These are phyloP conservation scores for Notothenia coriiceps DNA, from an alignment of 2,113 vertebrate species.

Conservation along the genomic window DNA sequence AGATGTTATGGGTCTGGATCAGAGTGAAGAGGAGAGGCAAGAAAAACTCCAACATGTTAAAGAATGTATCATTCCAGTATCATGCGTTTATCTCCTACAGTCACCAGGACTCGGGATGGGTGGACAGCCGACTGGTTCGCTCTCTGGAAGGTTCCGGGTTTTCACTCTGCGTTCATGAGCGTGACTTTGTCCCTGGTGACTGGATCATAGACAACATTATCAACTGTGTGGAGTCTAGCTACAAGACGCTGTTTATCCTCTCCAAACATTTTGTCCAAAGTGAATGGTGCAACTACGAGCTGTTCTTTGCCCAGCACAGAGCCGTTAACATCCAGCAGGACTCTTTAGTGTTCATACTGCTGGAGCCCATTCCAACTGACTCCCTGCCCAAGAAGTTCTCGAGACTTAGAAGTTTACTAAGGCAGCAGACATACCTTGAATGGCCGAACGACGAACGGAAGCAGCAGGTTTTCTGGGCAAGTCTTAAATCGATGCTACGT, in stretches of 20 bases:
- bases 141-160: conserved; percentile 68
- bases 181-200: conserved; percentile 80
- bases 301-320: conserved; percentile 81
- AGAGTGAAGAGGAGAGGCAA: conserved; percentile 67
- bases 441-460: conserved; percentile 89
- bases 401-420: conserved; percentile 74
- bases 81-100: conserved; percentile 83
- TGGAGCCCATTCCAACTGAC: conserved; percentile 78
- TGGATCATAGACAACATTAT: conserved; percentile 84
- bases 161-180: conserved; percentile 77
- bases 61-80: conserved; percentile 58
- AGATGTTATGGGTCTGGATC: conserved; percentile 82
- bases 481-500: conserved; percentile 77
- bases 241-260: conserved; percentile 81
- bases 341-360: conserved; percentile 77
- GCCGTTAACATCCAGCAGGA: conserved; percentile 68
- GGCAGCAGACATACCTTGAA: conserved; percentile 86
- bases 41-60: conserved; percentile 52
- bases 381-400: conserved; percentile 77
- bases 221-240: conserved; percentile 77
- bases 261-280: conserved; percentile 79
- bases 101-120: conserved; percentile 74
- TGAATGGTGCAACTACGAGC: conserved; percentile 82
- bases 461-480: conserved; percentile 88
- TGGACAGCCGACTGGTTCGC: conserved; percentile 65